A percentile compares a stretch with the other conserved stretches of the same genome.
These are phyloP conservation scores for Cyrtodaria siliqua DNA, from an alignment of 2,888 invertebrate species.

Conservation along the genomic window DNA sequence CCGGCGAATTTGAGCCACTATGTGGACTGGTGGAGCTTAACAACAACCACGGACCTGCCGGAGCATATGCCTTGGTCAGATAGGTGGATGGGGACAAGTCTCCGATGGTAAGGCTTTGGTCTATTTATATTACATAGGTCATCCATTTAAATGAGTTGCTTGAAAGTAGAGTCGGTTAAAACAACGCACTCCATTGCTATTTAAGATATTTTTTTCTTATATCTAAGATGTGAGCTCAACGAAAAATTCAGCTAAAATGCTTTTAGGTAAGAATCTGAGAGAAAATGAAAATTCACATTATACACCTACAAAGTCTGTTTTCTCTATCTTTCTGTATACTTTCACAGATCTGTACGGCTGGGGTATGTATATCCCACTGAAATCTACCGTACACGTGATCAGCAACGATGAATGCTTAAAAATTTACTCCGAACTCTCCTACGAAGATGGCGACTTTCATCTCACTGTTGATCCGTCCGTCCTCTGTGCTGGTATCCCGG, in stretches of 20 bases:
- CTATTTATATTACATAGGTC: no score
- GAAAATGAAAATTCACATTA: no score
- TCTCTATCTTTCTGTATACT: no score
- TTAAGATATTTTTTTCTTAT: no score
- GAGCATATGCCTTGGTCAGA: slow-evolving; percentile 44
- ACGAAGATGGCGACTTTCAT: slow-evolving; percentile 29
- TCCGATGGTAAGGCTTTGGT: slow-evolving; percentile 60
- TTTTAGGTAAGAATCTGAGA: no score
- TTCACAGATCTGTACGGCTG: slow-evolving; percentile 61
- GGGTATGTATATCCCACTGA: slow-evolving; percentile 65
- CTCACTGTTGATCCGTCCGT: slow-evolving; percentile 48
- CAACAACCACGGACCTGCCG: slow-evolving; percentile 22
- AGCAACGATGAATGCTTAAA: slow-evolving; percentile 39
- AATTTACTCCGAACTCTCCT: slow-evolving; percentile 37
- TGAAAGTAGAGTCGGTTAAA: no score
- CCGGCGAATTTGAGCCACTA: slow-evolving; percentile 63
- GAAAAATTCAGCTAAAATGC: no score
- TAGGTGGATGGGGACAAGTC: slow-evolving; percentile 67
- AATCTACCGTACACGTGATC: slow-evolving; percentile 41
- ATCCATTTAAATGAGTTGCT: no score
- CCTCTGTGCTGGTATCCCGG: slow-evolving; percentile 58
- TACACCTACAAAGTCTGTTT: no score
- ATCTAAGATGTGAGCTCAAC: no score
- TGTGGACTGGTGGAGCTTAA: slow-evolving; percentile 46
- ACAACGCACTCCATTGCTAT: no score